These are phyloP conservation scores for Bedellia somnulentella DNA, from an alignment of 2,888 invertebrate species.

Conservation along the genomic window DNA sequence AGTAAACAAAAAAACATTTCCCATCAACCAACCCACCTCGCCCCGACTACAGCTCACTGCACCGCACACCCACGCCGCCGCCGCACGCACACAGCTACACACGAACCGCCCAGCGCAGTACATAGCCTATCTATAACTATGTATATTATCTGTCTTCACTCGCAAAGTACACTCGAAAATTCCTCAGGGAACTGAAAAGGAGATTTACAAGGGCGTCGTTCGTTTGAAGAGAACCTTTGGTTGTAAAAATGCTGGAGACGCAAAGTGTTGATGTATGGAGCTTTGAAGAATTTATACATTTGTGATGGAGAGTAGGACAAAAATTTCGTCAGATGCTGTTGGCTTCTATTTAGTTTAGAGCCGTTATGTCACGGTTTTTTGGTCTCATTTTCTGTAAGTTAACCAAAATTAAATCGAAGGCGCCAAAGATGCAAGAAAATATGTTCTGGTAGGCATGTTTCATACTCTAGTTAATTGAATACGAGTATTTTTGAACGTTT, in stretches of 20 bases:
- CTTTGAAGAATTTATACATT: too few relatives aligned
- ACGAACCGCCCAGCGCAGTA: constrained; percentile 24
- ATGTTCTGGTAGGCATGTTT: too few relatives aligned
- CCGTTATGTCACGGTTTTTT: too few relatives aligned
- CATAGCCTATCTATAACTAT: constrained; percentile 20
- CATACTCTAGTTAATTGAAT: too few relatives aligned
- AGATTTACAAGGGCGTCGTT: constrained; percentile 48
- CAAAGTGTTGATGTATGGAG: too few relatives aligned
- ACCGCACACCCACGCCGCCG: constrained; percentile 19
- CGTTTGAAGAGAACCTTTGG: constrained; percentile 40
- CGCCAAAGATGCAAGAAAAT: too few relatives aligned
- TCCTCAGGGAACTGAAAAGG: constrained; percentile 49
- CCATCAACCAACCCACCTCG: neutral
- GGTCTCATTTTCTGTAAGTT: too few relatives aligned
- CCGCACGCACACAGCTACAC: constrained; percentile 22
- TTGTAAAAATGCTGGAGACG: constrained; percentile 38
- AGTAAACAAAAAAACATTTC: neutral
- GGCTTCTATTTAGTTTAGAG: too few relatives aligned
- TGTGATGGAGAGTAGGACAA: too few relatives aligned
- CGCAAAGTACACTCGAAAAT: constrained; percentile 26
- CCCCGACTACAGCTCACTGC: constrained; percentile 6
- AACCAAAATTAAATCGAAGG: too few relatives aligned
- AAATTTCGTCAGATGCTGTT: too few relatives aligned
- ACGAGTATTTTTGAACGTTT: too few relatives aligned
- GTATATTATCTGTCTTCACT: constrained; percentile 16